Percentiles rank a stretch among this genome's conserved stretches.
Evolutionary conservation across 1,140 invertebrate species (phyloP).

Genomic region (Amphibalanus amphitrite): DNA sequence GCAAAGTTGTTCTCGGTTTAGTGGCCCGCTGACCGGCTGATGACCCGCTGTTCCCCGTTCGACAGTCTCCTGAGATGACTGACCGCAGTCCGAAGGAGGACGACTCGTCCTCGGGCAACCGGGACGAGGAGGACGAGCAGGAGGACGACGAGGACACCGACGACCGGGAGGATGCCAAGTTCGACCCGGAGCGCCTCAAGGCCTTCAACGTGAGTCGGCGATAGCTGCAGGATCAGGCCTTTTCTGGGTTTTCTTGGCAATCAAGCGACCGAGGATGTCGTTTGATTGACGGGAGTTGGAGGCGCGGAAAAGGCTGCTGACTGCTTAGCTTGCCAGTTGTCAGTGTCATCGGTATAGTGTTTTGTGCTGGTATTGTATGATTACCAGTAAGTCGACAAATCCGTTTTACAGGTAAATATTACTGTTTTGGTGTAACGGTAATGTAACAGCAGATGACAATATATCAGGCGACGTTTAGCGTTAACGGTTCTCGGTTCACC

Average conservation of each 20-base stretch:
- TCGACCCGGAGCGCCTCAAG: slow-evolving; percentile 88
- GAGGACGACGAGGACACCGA: slow-evolving; percentile 69
- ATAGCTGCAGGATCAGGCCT: too few relatives aligned
- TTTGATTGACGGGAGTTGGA: too few relatives aligned
- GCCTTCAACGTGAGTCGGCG: slow-evolving; percentile 73
- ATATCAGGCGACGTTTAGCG: too few relatives aligned
- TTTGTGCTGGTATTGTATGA: not conserved
- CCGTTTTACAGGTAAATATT: too few relatives aligned
- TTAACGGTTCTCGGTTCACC: too few relatives aligned
- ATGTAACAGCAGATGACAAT: too few relatives aligned
- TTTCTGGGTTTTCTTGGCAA: too few relatives aligned
- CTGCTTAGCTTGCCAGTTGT: slow-evolving; percentile 16
- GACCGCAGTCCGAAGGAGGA: slow-evolving; percentile 38
- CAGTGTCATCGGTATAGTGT: slow-evolving; percentile 14
- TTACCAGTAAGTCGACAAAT: not conserved
- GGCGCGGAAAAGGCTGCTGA: not conserved
- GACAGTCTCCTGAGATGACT: not conserved
- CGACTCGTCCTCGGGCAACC: slow-evolving; percentile 69
- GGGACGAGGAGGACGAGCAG: slow-evolving; percentile 61
- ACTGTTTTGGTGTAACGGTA: too few relatives aligned
- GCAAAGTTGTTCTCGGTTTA: too few relatives aligned
- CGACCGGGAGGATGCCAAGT: slow-evolving; percentile 67
- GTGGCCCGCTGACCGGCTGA: not conserved
- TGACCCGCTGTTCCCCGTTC: not conserved
- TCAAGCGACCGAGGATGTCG: not conserved